A percentile compares a stretch with the other conserved stretches of the same genome.
Evolutionary conservation across 1,140 invertebrate species (phyloP).

Genomic region (Ectropis grisescens): DNA sequence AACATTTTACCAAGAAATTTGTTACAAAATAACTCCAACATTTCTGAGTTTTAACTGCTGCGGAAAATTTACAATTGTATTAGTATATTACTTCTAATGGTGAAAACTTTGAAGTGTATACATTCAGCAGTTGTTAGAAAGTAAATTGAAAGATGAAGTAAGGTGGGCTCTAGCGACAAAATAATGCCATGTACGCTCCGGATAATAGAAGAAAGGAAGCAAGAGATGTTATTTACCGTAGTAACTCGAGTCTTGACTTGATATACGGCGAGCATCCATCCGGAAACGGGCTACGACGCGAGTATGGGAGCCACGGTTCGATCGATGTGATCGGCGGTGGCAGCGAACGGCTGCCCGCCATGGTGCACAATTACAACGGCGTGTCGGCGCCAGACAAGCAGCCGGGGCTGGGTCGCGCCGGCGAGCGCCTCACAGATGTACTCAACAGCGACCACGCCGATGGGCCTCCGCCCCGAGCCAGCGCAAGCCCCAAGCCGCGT

Average conservation of each 20-base stretch:
- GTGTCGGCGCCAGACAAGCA: constrained; percentile 58
- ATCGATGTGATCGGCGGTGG: constrained; percentile 70
- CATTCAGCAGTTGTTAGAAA: too few species aligned
- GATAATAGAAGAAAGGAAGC: constrained; percentile 58
- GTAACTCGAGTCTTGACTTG: constrained; percentile 74
- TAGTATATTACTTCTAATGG: too few species aligned
- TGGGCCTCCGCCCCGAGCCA: constrained; percentile 46
- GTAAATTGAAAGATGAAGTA: too few species aligned
- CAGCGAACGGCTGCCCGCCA: constrained; percentile 71
- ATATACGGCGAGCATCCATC: constrained; percentile 52
- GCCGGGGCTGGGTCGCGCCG: constrained; percentile 37
- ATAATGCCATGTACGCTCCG: constrained; percentile 64
- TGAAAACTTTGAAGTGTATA: too few species aligned
- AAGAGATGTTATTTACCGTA: constrained; percentile 70
- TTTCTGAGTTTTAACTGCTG: too few species aligned
- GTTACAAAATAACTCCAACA: too few species aligned
- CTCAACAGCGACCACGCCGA: constrained; percentile 53
- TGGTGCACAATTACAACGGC: constrained; percentile 78
- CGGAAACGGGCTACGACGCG: constrained; percentile 63
- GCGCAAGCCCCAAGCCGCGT: constrained; percentile 81
- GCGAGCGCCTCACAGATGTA: constrained; percentile 40
- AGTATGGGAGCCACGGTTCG: constrained; percentile 74
- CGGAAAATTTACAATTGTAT: too few species aligned
- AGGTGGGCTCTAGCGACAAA: too few species aligned
- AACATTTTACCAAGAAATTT: too few species aligned